phyloP scores from a whole-genome alignment of 2,888 invertebrate genomes.

The Tenodera sinensis region DNA sequence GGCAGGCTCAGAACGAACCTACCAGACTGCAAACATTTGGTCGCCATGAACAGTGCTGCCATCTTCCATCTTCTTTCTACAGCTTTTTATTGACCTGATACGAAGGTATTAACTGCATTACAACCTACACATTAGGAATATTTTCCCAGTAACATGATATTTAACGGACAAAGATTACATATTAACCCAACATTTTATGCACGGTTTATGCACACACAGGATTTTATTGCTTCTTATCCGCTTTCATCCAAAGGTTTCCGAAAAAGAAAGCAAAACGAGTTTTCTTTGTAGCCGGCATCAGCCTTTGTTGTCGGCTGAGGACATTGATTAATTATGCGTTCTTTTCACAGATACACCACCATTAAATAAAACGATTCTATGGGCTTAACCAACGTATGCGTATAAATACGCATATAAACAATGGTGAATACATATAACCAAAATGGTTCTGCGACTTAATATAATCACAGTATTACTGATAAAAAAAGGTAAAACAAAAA shows the following conservation, averaged over 20 bases:
- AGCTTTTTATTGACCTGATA: slow-evolving; percentile 5
- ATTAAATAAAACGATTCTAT: too few species aligned
- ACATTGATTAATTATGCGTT: not conserved
- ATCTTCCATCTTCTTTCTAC: not conserved
- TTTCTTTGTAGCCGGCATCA: not conserved
- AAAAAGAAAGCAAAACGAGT: not conserved
- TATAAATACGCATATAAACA: too few species aligned
- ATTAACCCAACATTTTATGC: not conserved
- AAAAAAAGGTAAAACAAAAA: too few species aligned
- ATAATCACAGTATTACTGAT: too few species aligned
- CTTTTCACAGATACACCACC: not conserved
- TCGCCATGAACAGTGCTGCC: slow-evolving; percentile 16
- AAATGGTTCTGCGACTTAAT: too few species aligned
- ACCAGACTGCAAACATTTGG: slow-evolving; percentile 9
- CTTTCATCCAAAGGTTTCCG: too few species aligned
- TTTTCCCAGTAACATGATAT: not conserved
- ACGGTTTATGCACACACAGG: too few species aligned
- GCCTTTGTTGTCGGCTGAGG: not conserved
- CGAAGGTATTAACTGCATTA: not conserved
- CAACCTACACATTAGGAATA: not conserved
- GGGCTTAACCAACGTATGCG: too few species aligned
- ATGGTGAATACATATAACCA: too few species aligned
- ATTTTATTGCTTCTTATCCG: too few species aligned
- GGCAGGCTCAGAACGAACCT: slow-evolving; percentile 8
- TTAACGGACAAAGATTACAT: not conserved